These are phyloP conservation scores for Hypselothyrea guttata DNA, from an alignment of 2,888 invertebrate species.

Conservation along the genomic window DNA sequence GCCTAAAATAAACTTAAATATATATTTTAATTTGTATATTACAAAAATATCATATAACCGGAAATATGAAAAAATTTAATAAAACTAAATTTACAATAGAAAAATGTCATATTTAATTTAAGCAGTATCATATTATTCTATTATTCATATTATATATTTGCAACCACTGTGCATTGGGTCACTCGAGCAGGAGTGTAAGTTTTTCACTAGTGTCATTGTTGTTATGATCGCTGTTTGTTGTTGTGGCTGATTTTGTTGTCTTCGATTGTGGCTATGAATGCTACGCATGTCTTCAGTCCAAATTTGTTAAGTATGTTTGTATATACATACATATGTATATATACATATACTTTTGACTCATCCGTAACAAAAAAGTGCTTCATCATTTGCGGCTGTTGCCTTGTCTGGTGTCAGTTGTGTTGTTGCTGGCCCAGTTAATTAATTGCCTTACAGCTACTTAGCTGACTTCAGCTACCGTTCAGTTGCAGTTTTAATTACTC, in stretches of 20 bases:
- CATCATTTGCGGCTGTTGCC: conserved; percentile 32
- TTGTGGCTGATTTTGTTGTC: conserved; percentile 7
- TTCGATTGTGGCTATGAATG: conserved; percentile 10
- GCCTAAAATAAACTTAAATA: too few relatives aligned
- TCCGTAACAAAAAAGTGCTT: conserved; percentile 18
- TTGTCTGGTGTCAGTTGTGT: conserved; percentile 19
- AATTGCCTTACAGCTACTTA: conserved; percentile 33
- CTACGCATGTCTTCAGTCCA: too few relatives aligned
- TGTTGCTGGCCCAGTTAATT: conserved; percentile 58
- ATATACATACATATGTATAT: too few relatives aligned
- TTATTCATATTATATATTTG: background rate
- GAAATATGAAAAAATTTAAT: too few relatives aligned
- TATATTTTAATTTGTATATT: too few relatives aligned
- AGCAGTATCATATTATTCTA: too few relatives aligned
- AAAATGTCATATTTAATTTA: too few relatives aligned
- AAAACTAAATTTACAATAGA: too few relatives aligned
- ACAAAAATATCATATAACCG: too few relatives aligned
- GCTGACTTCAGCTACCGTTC: conserved; percentile 30
- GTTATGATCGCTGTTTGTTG: conserved; percentile 5
- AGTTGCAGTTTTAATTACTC: conserved; percentile 34
- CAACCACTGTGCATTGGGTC: conserved; percentile 26
- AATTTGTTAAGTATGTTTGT: conserved; percentile 45
- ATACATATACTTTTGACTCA: conserved; percentile 21
- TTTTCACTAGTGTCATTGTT: conserved; percentile 13
- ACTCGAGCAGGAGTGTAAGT: conserved; percentile 23